Evolutionary conservation across 2,888 invertebrate genomes (phyloP).

Genomic region (Diadromus collaris): DNA sequence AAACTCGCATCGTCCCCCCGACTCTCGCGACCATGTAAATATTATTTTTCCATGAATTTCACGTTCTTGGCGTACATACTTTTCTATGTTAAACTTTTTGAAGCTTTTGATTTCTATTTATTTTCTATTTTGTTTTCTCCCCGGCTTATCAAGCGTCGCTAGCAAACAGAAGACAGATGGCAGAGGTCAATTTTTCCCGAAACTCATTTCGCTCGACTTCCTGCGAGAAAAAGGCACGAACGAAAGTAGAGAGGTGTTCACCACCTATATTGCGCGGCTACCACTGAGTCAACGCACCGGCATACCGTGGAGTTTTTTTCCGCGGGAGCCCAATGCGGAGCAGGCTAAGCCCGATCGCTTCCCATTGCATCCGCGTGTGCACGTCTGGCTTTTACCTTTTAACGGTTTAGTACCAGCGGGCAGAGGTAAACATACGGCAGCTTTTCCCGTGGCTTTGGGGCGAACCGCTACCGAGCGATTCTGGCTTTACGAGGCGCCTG

Average conservation of each 20-base stretch:
- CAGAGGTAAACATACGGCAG: slow-evolving; percentile 30
- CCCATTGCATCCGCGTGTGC: slow-evolving; percentile 20
- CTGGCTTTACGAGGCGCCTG: slow-evolving; percentile 30
- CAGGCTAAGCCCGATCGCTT: slow-evolving; percentile 9
- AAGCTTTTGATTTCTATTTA: neutral
- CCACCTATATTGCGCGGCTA: neutral
- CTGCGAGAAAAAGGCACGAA: neutral
- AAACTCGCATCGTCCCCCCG: slow-evolving; percentile 25
- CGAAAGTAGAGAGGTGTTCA: neutral
- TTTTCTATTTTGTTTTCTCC: neutral
- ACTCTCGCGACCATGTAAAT: slow-evolving; percentile 26
- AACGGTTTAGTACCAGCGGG: slow-evolving; percentile 31
- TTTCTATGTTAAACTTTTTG: neutral
- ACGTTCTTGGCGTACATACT: neutral
- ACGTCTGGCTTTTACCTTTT: slow-evolving; percentile 39
- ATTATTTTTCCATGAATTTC: slow-evolving; percentile 33
- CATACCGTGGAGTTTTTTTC: neutral
- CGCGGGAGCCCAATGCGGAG: neutral
- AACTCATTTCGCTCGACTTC: slow-evolving; percentile 14
- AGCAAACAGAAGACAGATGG: neutral
- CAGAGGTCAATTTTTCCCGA: neutral
- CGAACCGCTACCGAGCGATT: slow-evolving; percentile 11
- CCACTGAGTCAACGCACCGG: slow-evolving; percentile 1
- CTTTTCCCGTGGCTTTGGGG: slow-evolving; percentile 12
- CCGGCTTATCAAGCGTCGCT: neutral